These are phyloP conservation scores for Philaethria dido DNA, from an alignment of 2,888 invertebrate species.

Conservation along the genomic window DNA sequence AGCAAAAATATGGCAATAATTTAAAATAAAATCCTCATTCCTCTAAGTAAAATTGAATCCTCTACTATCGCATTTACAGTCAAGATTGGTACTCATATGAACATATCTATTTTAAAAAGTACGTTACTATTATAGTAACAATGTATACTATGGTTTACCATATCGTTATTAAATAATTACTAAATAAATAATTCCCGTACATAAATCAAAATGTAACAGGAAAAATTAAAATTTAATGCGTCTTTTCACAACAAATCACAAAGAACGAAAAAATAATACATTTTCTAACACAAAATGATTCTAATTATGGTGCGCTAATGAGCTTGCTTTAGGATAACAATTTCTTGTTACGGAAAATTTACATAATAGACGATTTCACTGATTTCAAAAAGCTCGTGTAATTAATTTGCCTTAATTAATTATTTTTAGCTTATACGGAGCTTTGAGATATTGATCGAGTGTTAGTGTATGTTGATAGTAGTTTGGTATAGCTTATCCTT, in stretches of 20 bases:
- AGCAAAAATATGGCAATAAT: too few species aligned
- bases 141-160: too few species aligned
- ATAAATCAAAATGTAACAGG: background rate
- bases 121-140: too few species aligned
- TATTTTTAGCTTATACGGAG: background rate
- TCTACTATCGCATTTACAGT: too few species aligned
- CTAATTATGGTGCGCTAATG: constrained; percentile 60
- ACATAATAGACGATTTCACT: constrained; percentile 14
- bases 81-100: too few species aligned
- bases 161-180: too few species aligned
- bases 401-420: constrained; percentile 11
- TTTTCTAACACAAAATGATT: constrained; percentile 56
- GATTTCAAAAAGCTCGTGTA: constrained; percentile 5
- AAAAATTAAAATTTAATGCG: background rate
- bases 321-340: constrained; percentile 66
- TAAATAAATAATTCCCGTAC: background rate
- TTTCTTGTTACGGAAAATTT: constrained; percentile 58
- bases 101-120: too few species aligned
- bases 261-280: background rate
- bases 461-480: background rate
- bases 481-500: background rate
- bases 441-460: background rate
- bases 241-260: background rate
- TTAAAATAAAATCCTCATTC: too few species aligned
- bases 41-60: too few species aligned